Base-by-base conservation (phyloP, 2,797 vertebrate genomes). In the Coranthus polyacanthus region DNA sequence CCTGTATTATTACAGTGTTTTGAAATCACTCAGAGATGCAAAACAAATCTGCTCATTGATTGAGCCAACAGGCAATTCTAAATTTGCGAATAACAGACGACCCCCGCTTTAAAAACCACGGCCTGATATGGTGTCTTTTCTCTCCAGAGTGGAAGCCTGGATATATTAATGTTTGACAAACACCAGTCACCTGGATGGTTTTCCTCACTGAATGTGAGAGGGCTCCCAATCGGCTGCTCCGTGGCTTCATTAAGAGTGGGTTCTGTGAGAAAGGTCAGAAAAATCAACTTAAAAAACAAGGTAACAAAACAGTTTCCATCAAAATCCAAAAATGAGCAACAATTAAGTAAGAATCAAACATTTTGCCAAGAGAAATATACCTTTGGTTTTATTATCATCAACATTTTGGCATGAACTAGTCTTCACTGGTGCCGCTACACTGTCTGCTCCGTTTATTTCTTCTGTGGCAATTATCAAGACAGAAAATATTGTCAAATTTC, bases 341-440 rank as follows among this genome's bases (percentile, higher is more conserved):
- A 73, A 72, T 58, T 2, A 38, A 2, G 13, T 1, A 39, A 17
- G 0, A 65, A 58, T 46, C 15, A 5, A 66, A 18, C 36, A 24
- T 62, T 68, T 71, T 50, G 4, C 15, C 7, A 64, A 61, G 15
- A 68, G 20, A 72, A 57, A 62, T 62, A 79, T 91, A 92, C 87
- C 83, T 92, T 79, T 72, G 34, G 75, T 58, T 68, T 86, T 89
- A 74, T 84, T 91, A 88, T 69, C 44, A 63, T 87, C 87, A 85
- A 87, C 52, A 78, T 72, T 89, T 86, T 83, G 5, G 60, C 89
- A 91, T 82, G 86, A 86, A 55, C 42, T 82, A 91, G 73, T 70
- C 82, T 62, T 85, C 85, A 18, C 43, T 65, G 81, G 68, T 74
- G 55, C 68, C 50, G 78, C 37, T 63, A 60, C 76, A 83, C 68